These are phyloP conservation scores for Enteromius argenteus DNA, from an alignment of 2,797 vertebrate species.

Conservation along the genomic window DNA sequence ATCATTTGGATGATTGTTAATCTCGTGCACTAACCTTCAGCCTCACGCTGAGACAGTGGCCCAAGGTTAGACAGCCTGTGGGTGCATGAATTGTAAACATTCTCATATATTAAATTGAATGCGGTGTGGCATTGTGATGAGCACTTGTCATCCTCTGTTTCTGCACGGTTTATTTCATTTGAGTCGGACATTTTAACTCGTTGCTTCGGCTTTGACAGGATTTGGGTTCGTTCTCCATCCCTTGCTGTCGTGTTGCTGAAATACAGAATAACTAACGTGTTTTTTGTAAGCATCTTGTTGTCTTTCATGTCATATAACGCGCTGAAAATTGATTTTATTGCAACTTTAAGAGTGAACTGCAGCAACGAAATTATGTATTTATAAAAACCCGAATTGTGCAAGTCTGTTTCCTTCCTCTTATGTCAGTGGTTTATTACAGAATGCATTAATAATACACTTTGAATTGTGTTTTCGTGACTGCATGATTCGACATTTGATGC, in stretches of 20 bases:
- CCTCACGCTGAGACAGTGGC: constrained; percentile 16
- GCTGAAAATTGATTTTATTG: background rate
- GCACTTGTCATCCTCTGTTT: constrained; percentile 19
- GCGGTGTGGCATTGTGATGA: background rate
- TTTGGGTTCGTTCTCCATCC: constrained; percentile 8
- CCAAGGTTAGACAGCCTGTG: constrained; percentile 39
- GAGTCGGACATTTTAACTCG: constrained; percentile 36
- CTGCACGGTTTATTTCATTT: constrained; percentile 5
- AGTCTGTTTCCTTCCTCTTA: background rate
- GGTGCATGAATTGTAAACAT: background rate
- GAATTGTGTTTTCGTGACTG: constrained; percentile 5
- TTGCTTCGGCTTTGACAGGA: constrained; percentile 12
- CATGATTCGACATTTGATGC: constrained; percentile 20
- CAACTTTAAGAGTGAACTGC: background rate
- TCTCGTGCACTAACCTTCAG: constrained; percentile 36
- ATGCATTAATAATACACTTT: background rate
- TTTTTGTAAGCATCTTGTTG: background rate
- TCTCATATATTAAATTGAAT: background rate
- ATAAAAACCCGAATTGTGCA: background rate
- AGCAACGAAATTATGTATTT: background rate
- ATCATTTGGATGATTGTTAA: background rate
- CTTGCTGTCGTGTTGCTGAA: background rate
- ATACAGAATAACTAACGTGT: background rate
- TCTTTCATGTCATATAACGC: background rate
- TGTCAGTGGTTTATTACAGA: background rate